Evolutionary conservation across 2,797 vertebrate genomes (phyloP).

Genomic region (Myotis vivesi): DNA sequence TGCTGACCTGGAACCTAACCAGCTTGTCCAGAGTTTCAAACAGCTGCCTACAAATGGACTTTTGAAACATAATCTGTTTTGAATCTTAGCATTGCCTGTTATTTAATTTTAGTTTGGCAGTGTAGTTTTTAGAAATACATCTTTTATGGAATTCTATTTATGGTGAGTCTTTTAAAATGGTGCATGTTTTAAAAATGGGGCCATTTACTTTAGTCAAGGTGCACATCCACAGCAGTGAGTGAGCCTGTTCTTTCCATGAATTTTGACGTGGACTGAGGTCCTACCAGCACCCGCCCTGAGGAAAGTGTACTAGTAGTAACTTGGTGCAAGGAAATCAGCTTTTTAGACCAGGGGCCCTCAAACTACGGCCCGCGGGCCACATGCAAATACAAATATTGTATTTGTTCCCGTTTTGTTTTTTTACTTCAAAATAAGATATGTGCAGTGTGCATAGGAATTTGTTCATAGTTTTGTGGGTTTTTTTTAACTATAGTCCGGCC

Average conservation of each 20-base stretch:
- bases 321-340: background rate
- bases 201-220: background rate
- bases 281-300: background rate
- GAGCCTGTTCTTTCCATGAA: background rate
- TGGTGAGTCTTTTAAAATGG: background rate
- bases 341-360: background rate
- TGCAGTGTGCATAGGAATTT: too few species aligned
- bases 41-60: background rate
- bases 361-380: too few species aligned
- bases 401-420: too few species aligned
- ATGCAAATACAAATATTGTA: too few species aligned
- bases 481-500: too few species aligned
- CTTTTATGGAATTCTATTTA: background rate
- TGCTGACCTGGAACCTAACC: background rate
- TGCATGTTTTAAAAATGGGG: background rate
- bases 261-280: accelerated
- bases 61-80: background rate
- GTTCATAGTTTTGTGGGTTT: too few species aligned
- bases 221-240: accelerated
- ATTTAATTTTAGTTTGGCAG: background rate
- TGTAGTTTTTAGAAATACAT: background rate
- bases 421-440: too few species aligned
- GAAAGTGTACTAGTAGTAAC: too few species aligned
- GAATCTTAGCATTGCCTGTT: background rate
- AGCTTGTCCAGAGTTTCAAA: background rate